These are phyloP conservation scores for Lottia gigantea DNA, from an alignment of 2,888 invertebrate species.

Conservation along the genomic window DNA sequence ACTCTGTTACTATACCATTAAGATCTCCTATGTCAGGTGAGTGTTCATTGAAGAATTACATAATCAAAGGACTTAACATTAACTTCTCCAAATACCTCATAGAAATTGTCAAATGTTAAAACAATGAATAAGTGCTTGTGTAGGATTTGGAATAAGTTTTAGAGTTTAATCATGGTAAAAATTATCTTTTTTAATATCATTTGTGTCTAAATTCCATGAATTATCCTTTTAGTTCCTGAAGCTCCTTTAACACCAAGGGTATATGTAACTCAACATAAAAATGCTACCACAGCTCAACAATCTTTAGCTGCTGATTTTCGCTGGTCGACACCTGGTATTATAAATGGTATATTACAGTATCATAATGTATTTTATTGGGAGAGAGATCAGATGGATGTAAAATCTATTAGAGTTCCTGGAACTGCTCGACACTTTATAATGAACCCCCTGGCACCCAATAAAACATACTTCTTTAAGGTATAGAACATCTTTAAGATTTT, in stretches of 20 bases:
- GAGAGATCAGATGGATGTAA: conserved; percentile 26
- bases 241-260: conserved; percentile 80
- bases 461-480: conserved; percentile 57
- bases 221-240: conserved; percentile 76
- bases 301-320: conserved; percentile 76
- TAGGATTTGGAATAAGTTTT: too few species aligned
- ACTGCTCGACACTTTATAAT: conserved; percentile 52
- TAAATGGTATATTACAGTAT: conserved; percentile 81
- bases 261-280: conserved; percentile 74
- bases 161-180: too few species aligned
- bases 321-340: conserved; percentile 81
- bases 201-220: conserved; percentile 18
- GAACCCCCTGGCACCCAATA: conserved; percentile 40
- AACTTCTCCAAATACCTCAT: neutral
- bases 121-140: too few species aligned
- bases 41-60: neutral
- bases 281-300: conserved; percentile 44
- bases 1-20: conserved; percentile 72
- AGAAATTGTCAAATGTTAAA: too few species aligned
- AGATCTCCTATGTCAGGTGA: conserved; percentile 80
- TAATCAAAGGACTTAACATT: neutral
- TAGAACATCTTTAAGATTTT: neutral
- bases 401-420: conserved; percentile 29
- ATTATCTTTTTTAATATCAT: neutral
- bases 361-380: conserved; percentile 74